Conservation (phyloP, 2,888 invertebrate species). For the Drosophila acutilabella region DNA sequence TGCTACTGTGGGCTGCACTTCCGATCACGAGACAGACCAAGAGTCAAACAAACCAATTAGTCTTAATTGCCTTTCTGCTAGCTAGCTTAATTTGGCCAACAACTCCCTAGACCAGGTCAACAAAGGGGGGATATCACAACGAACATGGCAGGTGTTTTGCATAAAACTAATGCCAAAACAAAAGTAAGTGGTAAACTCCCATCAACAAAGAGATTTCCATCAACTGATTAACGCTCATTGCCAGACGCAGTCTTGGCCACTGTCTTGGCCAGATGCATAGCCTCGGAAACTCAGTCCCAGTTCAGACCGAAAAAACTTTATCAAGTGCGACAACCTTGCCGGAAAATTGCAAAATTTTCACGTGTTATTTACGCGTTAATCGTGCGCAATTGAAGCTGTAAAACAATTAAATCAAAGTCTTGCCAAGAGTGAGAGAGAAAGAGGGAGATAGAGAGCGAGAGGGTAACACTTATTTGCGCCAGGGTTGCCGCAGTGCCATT, state of each 20-base stretch:
- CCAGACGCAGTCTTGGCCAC: conserved; percentile 38
- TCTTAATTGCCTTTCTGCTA: conserved; percentile 65
- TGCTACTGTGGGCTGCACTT: conserved; percentile 59
- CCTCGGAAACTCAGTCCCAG: conserved; percentile 20
- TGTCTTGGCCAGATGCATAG: conserved; percentile 29
- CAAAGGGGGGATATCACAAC: conserved; percentile 12
- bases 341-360: conserved; percentile 75
- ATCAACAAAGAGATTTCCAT: conserved; percentile 61
- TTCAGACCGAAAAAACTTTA: conserved; percentile 47
- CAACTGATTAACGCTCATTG: conserved; percentile 65
- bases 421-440: neutral
- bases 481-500: conserved; percentile 61
- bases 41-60: conserved; percentile 63
- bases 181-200: conserved; percentile 65
- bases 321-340: conserved; percentile 55
- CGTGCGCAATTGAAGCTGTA: conserved; percentile 41
- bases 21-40: conserved; percentile 32
- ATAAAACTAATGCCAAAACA: conserved; percentile 52
- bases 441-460: neutral
- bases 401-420: conserved; percentile 53
- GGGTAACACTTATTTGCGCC: conserved; percentile 69
- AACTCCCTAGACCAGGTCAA: conserved; percentile 12
- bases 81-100: conserved; percentile 57
- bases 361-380: conserved; percentile 73
- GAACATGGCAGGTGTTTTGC: conserved; percentile 48